Evolutionary conservation across 2,888 invertebrate genomes (phyloP).

Genomic region (Neoascia interrupta): DNA sequence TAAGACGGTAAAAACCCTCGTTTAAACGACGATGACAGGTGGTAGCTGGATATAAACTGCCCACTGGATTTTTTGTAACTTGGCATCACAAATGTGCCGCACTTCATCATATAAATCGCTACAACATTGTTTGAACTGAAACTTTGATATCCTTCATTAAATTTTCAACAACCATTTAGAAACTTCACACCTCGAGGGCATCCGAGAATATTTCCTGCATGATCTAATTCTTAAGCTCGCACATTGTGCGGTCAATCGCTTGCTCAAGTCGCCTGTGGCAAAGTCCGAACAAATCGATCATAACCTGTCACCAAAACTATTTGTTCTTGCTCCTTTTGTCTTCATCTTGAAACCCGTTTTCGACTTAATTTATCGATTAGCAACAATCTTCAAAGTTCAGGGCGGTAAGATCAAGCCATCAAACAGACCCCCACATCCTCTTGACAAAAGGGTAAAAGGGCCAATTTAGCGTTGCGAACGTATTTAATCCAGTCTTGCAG

Average conservation of each 20-base stretch:
- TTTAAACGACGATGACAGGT: too few species aligned
- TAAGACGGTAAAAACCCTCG: too few species aligned
- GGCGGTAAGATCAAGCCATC: neutral
- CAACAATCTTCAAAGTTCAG: neutral
- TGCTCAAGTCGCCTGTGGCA: neutral
- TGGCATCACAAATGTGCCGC: neutral
- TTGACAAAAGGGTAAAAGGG: neutral
- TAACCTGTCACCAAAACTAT: conserved; percentile 26
- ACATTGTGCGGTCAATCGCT: neutral
- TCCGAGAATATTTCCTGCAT: conserved; percentile 31
- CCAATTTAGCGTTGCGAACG: conserved; percentile 1
- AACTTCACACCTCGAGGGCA: neutral
- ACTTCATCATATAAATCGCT: neutral
- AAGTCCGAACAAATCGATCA: conserved; percentile 3
- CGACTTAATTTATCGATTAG: neutral
- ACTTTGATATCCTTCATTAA: conserved; percentile 19
- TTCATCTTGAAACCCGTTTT: conserved; percentile 4
- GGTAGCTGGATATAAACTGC: too few species aligned
- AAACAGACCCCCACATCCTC: neutral
- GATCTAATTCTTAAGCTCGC: conserved; percentile 21
- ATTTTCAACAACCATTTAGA: conserved; percentile 4
- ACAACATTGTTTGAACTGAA: neutral
- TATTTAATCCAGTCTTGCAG: too few species aligned
- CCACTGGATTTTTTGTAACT: too few species aligned
- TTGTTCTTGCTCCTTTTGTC: conserved; percentile 5